Percentiles rank a stretch among this genome's conserved stretches.
Conservation (phyloP, 2,888 invertebrate genomes). For the Eumerus sabulonum region DNA sequence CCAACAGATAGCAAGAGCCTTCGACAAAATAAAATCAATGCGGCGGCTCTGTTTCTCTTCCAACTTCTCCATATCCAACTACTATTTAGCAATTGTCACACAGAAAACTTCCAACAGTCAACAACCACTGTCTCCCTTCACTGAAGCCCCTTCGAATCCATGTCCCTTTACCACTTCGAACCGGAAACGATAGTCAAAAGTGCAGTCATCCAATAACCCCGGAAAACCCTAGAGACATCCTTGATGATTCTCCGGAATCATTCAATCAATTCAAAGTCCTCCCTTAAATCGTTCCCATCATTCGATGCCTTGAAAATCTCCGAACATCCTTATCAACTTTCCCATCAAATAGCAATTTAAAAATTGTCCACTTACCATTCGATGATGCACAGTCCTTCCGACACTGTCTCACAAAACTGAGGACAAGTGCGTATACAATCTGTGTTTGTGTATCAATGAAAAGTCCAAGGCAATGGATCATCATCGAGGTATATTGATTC, state of each 20-base stretch:
- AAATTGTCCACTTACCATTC: conserved; percentile 62
- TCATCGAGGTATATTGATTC: conserved; percentile 37
- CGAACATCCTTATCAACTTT: conserved; percentile 18
- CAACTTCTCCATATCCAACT: no score
- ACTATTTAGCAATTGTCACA: no score
- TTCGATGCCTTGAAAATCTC: conserved; percentile 1
- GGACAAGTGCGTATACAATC: conserved; percentile 2
- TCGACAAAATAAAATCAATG: no score
- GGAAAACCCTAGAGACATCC: conserved; percentile 29
- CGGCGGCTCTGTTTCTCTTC: no score
- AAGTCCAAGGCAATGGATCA: conserved; percentile 50
- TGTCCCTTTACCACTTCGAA: no score
- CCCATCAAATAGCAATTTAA: conserved; percentile 48
- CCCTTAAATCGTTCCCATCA: conserved; percentile 19
- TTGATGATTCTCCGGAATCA: conserved; percentile 40
- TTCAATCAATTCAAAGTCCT: conserved; percentile 36
- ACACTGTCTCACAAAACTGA: conserved; percentile 15
- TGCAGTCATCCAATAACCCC: conserved; percentile 19
- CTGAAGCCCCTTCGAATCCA: no score
- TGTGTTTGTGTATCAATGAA: not conserved
- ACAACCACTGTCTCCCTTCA: no score
- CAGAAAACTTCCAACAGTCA: no score
- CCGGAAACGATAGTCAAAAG: conserved; percentile 38
- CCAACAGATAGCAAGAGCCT: no score
- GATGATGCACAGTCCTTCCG: conserved; percentile 4